Base-by-base conservation (phyloP, 2,113 vertebrate genomes). In the Carlito syrichta region DNA sequence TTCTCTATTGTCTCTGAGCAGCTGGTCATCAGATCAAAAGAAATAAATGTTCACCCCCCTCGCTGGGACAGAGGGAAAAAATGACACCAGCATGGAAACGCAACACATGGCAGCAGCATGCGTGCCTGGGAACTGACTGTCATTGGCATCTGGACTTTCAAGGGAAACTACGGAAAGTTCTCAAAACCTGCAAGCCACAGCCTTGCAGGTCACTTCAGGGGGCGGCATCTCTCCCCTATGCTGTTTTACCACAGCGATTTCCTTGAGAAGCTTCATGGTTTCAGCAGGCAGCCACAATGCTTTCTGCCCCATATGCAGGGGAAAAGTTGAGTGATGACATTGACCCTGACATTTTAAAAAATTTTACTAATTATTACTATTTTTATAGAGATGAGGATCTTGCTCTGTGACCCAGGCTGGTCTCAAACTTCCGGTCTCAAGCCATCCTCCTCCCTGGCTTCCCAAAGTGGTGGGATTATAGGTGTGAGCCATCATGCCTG, bases 151-250 rank as follows among this genome's bases (percentile, higher is more conserved):
- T 52, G 25, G 38, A 76, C 10, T 48, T 96, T 82, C 77, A 91
- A 52, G 95, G 97, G 97, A 98, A 98, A 88, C 94, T 20, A 8
- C 19, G 94, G 76, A 91, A 68, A 27, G 60, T 48, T 86, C 94
- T 79, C 77, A n/a, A 86, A 94, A 92, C 78, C 50, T 48, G 62
- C 89, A 95, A 95, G 69, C 62, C 95, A 13, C 81, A 96, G 56
- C 30, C 79, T 19, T 1, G 23, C 5, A 2, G 8, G 52, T 58
- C 0, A 52, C 76, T 96, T 85, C 32, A 96, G 93, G 74, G 63
- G 22, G 43, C 12, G 2, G 4, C 32, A 8, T 71, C 13, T 1
- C 54, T 40, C 69, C 0, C 40, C 5, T 19, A 91, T 84, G 50
- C 91, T 78, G 50, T 81, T 58, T 85, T 3, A 62, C 89, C 63